Evolutionary conservation across 2,113 vertebrate genomes (phyloP), one percentile per base, ranked within the genome.

Genomic region (Polypterus bichir): DNA sequence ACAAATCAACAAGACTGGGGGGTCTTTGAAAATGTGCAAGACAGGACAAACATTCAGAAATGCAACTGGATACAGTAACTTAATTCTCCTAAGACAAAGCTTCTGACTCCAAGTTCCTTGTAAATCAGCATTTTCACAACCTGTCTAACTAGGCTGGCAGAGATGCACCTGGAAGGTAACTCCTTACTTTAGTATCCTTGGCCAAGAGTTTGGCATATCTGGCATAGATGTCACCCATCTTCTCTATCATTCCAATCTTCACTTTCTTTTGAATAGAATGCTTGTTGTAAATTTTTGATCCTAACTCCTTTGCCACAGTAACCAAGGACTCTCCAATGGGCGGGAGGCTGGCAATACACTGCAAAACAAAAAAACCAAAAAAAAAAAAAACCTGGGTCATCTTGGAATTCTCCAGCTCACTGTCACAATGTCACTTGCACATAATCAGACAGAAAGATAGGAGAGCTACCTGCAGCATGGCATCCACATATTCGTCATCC

Each of bases 391-490:
- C 1, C 27, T 27, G 27, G 27, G 27, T 27, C 2, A 27, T 2
- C 27, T 27, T 2, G 27, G 27, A 27, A 27, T 27, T 27, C 27
- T 27, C 27, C 27, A 27, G 27, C 27, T n/a, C n/a, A n/a, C n/a
- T 27, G 27, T 27, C 27, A 27, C 27, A 27, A 27, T 27, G 27
- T 27, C 27, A 27, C 27, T 2, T 27, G 27, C 27, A 27, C 27
- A 27, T 27, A 27, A 27, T 27, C 27, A 2, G 27, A 27, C 27
- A 46, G 44, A 5, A 6, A 7, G 51, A 4, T 7, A 1, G 9
- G 44, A 45, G 53, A 47, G 2, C 53, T 73, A 96, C 92, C 86
- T 90, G 83, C 61, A 94, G 48, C 90, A 96, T 89, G 71, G 92
- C 87, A 71, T 79, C 80, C 54, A 91, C 84, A 0, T 92, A 94